phyloP scores from a whole-genome alignment of 1,140 invertebrate genomes.

The Panonychus citri region DNA sequence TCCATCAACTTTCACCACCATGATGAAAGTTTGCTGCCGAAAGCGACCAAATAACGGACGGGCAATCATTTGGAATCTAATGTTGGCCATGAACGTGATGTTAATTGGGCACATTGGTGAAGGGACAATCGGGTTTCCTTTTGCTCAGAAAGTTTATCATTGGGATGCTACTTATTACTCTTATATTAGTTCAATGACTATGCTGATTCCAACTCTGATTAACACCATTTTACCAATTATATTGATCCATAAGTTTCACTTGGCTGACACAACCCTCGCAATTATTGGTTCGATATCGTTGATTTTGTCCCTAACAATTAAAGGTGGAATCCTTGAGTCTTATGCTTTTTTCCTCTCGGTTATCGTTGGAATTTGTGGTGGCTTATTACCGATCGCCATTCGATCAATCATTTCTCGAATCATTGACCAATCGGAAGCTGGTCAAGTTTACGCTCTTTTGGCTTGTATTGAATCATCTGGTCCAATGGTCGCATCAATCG shows the following conservation, averaged over 20 bases:
- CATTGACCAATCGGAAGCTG: background rate
- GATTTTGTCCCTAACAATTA: background rate
- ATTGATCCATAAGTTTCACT: background rate
- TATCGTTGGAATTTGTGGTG: background rate
- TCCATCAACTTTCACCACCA: background rate
- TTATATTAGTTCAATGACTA: background rate
- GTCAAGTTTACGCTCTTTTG: background rate
- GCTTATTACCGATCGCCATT: background rate
- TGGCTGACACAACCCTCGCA: background rate
- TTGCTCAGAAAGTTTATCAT: background rate
- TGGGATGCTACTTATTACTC: background rate
- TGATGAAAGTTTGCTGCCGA: background rate
- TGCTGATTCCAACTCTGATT: background rate
- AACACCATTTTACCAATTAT: background rate
- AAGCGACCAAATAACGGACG: background rate
- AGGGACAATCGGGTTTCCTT: background rate
- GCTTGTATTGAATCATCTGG: background rate
- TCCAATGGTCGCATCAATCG: background rate
- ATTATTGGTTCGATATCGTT: background rate
- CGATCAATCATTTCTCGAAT: background rate
- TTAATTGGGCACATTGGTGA: background rate
- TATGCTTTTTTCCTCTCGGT: background rate
- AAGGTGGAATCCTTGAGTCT: background rate
- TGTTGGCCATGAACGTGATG: background rate
- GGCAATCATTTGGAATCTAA: background rate